Conservation (phyloP, 2,113 vertebrate genomes). For the Acanthisitta chloris region DNA sequence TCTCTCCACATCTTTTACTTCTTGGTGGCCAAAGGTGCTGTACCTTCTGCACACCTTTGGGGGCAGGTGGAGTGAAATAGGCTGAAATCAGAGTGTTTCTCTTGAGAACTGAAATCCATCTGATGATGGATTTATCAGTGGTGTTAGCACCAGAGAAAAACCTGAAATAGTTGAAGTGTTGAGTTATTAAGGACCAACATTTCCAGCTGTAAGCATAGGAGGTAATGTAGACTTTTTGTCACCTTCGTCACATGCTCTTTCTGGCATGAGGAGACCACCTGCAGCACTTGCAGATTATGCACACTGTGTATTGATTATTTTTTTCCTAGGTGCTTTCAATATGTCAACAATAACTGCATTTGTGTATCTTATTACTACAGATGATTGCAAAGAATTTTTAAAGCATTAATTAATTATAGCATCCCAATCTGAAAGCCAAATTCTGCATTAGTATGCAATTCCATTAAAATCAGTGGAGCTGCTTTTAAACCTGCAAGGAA, state of each 20-base stretch:
- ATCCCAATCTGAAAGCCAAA: background rate
- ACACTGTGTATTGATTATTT: background rate
- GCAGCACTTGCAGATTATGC: background rate
- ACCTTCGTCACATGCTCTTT: background rate
- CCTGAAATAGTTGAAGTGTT: background rate
- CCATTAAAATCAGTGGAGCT: background rate
- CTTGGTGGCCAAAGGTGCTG: accelerated
- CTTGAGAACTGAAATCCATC: background rate
- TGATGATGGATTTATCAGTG: background rate
- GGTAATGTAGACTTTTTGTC: background rate
- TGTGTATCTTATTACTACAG: background rate
- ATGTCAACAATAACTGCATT: background rate
- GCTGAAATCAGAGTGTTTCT: background rate
- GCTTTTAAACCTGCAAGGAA: background rate
- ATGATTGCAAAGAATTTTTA: background rate
- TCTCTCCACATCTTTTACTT: background rate
- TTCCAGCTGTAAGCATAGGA: background rate
- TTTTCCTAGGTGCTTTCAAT: background rate
- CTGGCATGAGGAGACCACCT: background rate
- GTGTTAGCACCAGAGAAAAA: background rate
- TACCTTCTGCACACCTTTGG: background rate
- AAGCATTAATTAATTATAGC: conserved; percentile 35
- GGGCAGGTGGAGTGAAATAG: background rate
- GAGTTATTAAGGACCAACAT: background rate
- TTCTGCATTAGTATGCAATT: background rate